Evolutionary conservation across 2,797 vertebrate species (phyloP), one percentile per base, ranked within the genome.

Genomic region (Gadopsis marmoratus): DNA sequence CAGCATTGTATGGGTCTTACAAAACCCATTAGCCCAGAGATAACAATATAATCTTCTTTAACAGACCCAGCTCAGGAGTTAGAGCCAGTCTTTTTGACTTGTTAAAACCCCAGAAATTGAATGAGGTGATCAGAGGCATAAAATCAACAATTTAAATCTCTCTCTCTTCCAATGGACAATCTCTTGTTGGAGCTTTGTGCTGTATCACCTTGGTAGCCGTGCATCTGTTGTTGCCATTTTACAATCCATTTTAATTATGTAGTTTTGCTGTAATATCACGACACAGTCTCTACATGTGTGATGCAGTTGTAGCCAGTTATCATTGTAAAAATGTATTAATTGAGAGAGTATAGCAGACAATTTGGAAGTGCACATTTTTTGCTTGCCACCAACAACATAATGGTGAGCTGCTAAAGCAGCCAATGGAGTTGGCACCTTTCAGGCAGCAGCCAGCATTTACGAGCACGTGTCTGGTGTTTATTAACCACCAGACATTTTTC

Each of bases 381-480:
- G 48, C 74, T 67, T 66, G 47, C 61, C 63, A 65, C 29, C 51
- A 37, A 66, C 68, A 33, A 74, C 85, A 76, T 61, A 66, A 13
- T 50, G 47, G 39, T 79, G 73, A 81, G 67, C 85, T 86, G 84
- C 81, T 75, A 85, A 79, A 63, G 81, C 41, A 23, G 86, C 71
- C 53, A 3, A 64, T 64, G 23, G 67, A 78, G 60, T 76, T 89
- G 85, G 83, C 84, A 78, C 79, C 60, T 85, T 77, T 82, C 37
- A 77, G 54, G 76, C 82, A 71, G 67, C 74, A 71, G 88, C 56
- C 71, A 78, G 55, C 84, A 66, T 93, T 93, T 89, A 90, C 86
- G 90, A 90, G 91, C 89, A 88, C 39, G 69, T 91, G 91, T 83
- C 84, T 89, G 86, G 80, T 92, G 86, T 88, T 91, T 90, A 87